These are phyloP conservation scores for Pachydiplax longipennis DNA, from an alignment of 2,888 invertebrate genomes.

Conservation along the genomic window DNA sequence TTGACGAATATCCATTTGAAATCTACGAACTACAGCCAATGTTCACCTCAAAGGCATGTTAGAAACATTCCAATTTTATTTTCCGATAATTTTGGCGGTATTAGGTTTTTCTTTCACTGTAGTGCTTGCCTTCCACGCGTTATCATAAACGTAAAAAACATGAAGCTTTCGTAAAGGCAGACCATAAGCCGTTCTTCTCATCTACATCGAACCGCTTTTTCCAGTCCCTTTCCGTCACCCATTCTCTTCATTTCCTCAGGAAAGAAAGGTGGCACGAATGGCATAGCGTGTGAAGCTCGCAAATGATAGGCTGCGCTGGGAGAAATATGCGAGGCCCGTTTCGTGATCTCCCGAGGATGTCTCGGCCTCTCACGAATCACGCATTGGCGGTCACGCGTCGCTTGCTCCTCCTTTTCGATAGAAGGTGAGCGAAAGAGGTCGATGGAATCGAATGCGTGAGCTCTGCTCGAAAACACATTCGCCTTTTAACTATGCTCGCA, in stretches of 20 bases:
- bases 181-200: background rate
- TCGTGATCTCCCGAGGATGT: background rate
- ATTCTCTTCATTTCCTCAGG: background rate
- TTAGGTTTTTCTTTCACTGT: too few species aligned
- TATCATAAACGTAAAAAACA: too few species aligned
- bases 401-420: conserved; percentile 38
- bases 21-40: too few species aligned
- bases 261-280: background rate
- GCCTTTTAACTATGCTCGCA: background rate
- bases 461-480: background rate
- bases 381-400: conserved; percentile 33
- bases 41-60: too few species aligned
- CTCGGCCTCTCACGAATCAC: conserved; percentile 4
- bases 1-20: too few species aligned
- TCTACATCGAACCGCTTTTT: background rate
- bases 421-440: conserved; percentile 50
- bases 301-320: background rate
- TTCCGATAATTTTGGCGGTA: too few species aligned
- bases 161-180: too few species aligned
- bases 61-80: too few species aligned
- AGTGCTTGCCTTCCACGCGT: too few species aligned
- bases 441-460: conserved; percentile 53
- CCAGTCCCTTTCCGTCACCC: background rate
- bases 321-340: background rate
- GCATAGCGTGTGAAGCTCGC: background rate